Conservation (phyloP, 2,888 invertebrate genomes). For the Mermis nigrescens region DNA sequence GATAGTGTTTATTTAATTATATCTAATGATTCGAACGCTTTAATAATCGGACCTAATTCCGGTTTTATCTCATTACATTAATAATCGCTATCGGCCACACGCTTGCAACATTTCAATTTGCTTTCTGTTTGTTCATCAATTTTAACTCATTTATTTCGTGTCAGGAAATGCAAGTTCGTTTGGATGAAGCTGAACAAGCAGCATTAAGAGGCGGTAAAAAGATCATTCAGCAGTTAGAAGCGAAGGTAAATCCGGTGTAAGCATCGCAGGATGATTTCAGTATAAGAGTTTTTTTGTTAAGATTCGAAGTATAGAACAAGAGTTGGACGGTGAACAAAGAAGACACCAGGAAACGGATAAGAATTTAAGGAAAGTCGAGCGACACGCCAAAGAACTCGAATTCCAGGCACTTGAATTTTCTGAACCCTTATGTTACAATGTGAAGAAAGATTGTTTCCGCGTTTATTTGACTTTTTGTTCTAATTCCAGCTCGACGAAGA, state of each 20-base stretch:
- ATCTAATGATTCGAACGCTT: too few relatives aligned
- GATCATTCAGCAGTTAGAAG: conserved; percentile 93
- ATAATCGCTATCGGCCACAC: too few relatives aligned
- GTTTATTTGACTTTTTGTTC: not conserved
- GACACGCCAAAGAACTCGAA: conserved; percentile 38
- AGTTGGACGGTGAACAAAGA: conserved; percentile 30
- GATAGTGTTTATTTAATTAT: too few relatives aligned
- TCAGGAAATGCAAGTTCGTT: conserved; percentile 75
- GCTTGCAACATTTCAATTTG: too few relatives aligned
- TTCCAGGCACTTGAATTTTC: conserved; percentile 26
- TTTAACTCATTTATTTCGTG: too few relatives aligned
- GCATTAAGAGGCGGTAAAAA: conserved; percentile 98
- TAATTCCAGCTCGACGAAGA: conserved; percentile 54
- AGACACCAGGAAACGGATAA: conserved; percentile 40
- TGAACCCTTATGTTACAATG: not conserved
- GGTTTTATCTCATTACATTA: too few relatives aligned
- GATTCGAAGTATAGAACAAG: conserved; percentile 14
- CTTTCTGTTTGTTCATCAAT: too few relatives aligned
- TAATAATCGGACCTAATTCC: too few relatives aligned
- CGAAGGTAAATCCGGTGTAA: conserved; percentile 35
- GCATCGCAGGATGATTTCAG: not conserved
- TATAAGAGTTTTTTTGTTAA: too few relatives aligned
- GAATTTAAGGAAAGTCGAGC: conserved; percentile 38
- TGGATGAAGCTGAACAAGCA: conserved; percentile 84
- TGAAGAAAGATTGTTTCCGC: not conserved